Evolutionary conservation across 2,888 invertebrate genomes (phyloP), one percentile per base, ranked within the genome.

Genomic region (Netelia virgata): DNA sequence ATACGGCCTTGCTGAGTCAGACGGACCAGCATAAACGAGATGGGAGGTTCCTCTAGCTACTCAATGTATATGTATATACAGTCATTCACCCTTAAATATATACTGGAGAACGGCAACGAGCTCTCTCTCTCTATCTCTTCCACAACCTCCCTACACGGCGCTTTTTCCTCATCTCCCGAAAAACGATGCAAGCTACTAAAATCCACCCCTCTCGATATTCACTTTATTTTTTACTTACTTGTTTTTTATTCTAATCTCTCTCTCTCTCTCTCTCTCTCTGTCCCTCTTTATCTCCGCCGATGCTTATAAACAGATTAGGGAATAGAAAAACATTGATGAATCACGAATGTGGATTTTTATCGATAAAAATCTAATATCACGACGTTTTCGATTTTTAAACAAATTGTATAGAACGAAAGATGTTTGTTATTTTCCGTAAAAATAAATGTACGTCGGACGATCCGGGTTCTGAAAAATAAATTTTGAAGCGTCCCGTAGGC

Each of bases 11-110:
- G 90, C 90, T 91, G 92, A 92, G 88, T 91, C 91, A 91, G 90
- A 85, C 89, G 87, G 90, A 87, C 88, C 88, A 78, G 89, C 91
- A 90, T 90, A 92, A 92, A 92, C 91, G 92, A 92, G 91, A 90
- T 91, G 91, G 92, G 92, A 91, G 91, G 77, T 77, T 47, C 90
- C 89, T 90, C 90, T 89, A 89, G 86, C 90, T 89, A 87, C 88
- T 86, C 87, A 90, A 91, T 91, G 91, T 91, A 23, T 23, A 23
- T 23, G 91, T 53, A 57, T n/a, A 57, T 20, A 76, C 41, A 47
- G 88, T 88, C 90, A 88, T 91, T 88, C 88, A 89, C 89, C 91
- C 90, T 91, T 91, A 91, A 92, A 91, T 90, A 82, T 86, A 86
- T 80, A 70, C 82, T 47, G 18, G 70, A 63, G 47, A 69, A 81